These are phyloP conservation scores for Allygus modestus DNA, from an alignment of 2,888 invertebrate genomes.

Conservation along the genomic window DNA sequence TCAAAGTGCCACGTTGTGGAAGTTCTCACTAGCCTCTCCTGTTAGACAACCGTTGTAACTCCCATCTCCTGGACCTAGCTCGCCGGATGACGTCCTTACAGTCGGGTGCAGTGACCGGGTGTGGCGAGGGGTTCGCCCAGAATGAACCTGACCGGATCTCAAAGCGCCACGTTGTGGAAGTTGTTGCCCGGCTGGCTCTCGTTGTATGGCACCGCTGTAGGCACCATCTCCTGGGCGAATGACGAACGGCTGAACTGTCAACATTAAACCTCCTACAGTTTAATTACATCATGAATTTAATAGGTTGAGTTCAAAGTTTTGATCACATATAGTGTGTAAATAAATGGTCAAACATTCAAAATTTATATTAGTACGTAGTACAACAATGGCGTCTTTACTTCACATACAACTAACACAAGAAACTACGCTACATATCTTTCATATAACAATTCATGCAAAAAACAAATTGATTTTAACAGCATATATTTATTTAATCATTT, in stretches of 20 bases:
- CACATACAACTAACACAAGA: no score
- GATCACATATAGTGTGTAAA: background rate
- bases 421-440: no score
- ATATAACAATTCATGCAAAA: no score
- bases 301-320: background rate
- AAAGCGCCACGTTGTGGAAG: slow-evolving; percentile 47
- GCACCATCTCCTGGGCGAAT: slow-evolving; percentile 69
- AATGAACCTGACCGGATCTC: slow-evolving; percentile 23
- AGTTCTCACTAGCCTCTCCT: background rate
- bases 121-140: background rate
- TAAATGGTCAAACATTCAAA: no score
- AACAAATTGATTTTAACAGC: no score
- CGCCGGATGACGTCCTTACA: background rate
- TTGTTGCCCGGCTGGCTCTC: background rate
- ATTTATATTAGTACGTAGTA: no score
- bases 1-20: background rate
- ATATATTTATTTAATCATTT: no score
- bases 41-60: background rate
- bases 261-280: slow-evolving; percentile 66
- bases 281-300: slow-evolving; percentile 51
- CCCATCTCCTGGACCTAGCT: background rate
- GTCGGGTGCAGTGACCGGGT: background rate
- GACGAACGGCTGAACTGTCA: slow-evolving; percentile 69
- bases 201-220: slow-evolving; percentile 47
- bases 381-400: no score